Percentiles rank a stretch among this genome's conserved stretches.
These are phyloP conservation scores for Mastigias papua DNA, from an alignment of 30 jellyfish, hydroid and myxozoan species.

Conservation along the genomic window DNA sequence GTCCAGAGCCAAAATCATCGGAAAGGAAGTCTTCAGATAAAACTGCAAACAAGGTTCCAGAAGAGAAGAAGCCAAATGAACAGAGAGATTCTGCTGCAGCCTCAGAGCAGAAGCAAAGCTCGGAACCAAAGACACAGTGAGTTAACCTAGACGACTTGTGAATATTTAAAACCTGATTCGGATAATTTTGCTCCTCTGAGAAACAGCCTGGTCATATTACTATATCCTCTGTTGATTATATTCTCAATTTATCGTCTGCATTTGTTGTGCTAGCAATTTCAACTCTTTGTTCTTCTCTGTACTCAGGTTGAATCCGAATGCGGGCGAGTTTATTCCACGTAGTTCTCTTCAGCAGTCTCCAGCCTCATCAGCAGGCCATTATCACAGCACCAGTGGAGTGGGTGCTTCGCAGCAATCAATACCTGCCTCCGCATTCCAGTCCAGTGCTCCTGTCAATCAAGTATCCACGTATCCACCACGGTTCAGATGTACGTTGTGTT, in stretches of 20 bases:
- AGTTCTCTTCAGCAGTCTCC: conserved; percentile 33
- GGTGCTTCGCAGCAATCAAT: neutral
- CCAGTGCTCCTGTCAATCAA: neutral
- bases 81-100: neutral
- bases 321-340: conserved; percentile 77
- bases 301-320: conserved; percentile 82
- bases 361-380: conserved; percentile 19
- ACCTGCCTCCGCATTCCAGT: neutral
- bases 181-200: too few species aligned
- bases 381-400: neutral
- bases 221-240: neutral
- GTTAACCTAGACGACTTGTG: neutral
- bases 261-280: neutral
- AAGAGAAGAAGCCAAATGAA: neutral
- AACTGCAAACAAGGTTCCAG: neutral
- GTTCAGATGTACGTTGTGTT: neutral
- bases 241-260: neutral
- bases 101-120: neutral
- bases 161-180: too few species aligned
- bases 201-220: too few species aligned
- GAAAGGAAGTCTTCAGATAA: neutral
- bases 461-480: conserved; percentile 1
- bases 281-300: neutral
- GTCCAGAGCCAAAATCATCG: conserved; percentile 61
- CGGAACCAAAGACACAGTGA: neutral